Evolutionary conservation across 2,797 vertebrate genomes (phyloP), one percentile per base, ranked within the genome.

Genomic region (Sebastes itinus): DNA sequence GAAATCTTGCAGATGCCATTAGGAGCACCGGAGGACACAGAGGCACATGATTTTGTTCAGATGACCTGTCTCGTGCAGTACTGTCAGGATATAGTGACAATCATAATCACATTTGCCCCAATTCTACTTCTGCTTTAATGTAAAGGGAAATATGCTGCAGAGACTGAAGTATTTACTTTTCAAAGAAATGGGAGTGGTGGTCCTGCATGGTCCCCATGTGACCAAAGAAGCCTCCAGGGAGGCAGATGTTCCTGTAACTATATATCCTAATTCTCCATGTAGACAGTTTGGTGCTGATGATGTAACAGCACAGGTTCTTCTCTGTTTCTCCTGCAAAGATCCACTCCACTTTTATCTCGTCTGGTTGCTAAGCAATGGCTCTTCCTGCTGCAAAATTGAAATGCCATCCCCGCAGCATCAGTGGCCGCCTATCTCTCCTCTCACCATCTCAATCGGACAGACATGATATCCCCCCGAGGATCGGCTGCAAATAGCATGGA

Each of bases 341-440:
- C 77, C 69, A 49, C 77, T 93, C 78, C 77, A 88, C 87, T 93
- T 92, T 91, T 87, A 92, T 94, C 92, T 79, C 3, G 63, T 74
- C 77, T 69, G 86, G 95, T 96, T 96, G 96, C 94, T 96, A 95
- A 92, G 95, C 94, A 91, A 95, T 95, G 85, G 83, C 88, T 88
- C 90, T 89, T 87, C 71, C 80, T 91, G 91, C 84, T 91, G 91
- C 84, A 85, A 91, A 95, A 94, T 58, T 88, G 79, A 94, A 92
- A 92, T 85, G 87, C 80, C 87, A 87, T 94, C 87, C 73, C 79
- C 72, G 85, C 89, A 91, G 89, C 87, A 84, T 89, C 85, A 84
- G 25, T 74, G 67, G 67, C 72, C 14, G 73, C 72, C 80, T 78
- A 33, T 82, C 68, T 87, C 87, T 84, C 77, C 74, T 76, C 78